Conservation (phyloP, 2,888 invertebrate genomes). For the Trichacis sp. region DNA sequence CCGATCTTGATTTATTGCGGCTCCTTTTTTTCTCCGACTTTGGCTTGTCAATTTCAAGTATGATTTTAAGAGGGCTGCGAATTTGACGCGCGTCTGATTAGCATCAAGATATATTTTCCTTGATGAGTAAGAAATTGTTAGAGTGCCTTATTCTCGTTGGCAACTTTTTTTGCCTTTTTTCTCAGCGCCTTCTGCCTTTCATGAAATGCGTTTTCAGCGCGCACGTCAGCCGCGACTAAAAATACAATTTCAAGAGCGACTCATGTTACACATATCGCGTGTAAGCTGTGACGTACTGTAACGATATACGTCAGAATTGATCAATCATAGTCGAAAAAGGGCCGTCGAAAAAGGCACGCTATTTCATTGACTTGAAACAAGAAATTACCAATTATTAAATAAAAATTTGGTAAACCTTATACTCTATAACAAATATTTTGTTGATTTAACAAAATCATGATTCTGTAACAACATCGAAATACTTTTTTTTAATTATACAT, state of each 20-base stretch:
- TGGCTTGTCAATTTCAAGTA: background rate
- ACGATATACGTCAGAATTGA: conserved; percentile 15
- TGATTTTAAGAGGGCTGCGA: background rate
- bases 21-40: background rate
- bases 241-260: conserved; percentile 19
- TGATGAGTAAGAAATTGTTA: conserved; percentile 9
- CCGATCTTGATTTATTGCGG: background rate
- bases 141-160: conserved; percentile 11
- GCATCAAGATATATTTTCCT: conserved; percentile 16
- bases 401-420: no score
- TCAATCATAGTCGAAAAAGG: background rate
- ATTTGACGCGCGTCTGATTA: conserved; percentile 1
- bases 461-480: no score
- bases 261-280: conserved; percentile 15
- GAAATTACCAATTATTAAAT: no score
- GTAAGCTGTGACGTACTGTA: no score
- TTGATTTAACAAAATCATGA: no score
- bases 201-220: conserved; percentile 26
- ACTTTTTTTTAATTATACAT: no score
- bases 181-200: conserved; percentile 16
- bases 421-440: no score
- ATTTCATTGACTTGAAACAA: no score
- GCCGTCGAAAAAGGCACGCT: no score
- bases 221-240: conserved; percentile 24
- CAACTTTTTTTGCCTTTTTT: no score